These are phyloP conservation scores for Hyla sarda DNA, from an alignment of 2,113 vertebrate genomes.

Conservation along the genomic window DNA sequence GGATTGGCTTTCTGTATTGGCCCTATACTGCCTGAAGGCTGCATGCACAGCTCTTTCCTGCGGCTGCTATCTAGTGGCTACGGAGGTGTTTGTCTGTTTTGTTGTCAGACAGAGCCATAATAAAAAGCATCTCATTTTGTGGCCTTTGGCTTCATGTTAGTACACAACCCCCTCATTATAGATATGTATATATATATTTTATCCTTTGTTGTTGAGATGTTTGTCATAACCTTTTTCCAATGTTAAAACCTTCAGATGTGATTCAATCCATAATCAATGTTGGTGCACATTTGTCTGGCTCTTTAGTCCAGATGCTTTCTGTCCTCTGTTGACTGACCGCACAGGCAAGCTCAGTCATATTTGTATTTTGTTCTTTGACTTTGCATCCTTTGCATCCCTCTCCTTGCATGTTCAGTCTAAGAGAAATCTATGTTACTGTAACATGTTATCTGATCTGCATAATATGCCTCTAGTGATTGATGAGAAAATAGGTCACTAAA, in stretches of 20 bases:
- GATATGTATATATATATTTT: too few relatives aligned
- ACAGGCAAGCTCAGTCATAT: background rate
- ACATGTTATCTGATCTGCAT: background rate
- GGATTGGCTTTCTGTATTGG: background rate
- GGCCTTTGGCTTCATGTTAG: slow-evolving; percentile 13
- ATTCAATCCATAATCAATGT: background rate
- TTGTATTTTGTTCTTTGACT: background rate
- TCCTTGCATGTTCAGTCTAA: background rate
- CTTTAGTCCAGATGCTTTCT: background rate
- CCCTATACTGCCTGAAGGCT: background rate
- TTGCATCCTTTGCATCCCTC: background rate
- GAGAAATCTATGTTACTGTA: too few relatives aligned
- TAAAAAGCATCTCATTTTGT: background rate
- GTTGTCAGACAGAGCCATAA: background rate
- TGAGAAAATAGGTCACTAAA: background rate
- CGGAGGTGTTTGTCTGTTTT: background rate
- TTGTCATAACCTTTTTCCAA: background rate
- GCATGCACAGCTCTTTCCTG: too few relatives aligned
- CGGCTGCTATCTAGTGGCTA: background rate
- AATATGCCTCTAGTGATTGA: background rate
- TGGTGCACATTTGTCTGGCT: background rate
- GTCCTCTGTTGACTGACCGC: background rate
- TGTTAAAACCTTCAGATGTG: background rate
- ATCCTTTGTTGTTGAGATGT: background rate
- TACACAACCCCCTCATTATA: slow-evolving; percentile 6